Evolutionary conservation across 2,797 vertebrate species (phyloP).

Genomic region (Aphelocoma californica): DNA sequence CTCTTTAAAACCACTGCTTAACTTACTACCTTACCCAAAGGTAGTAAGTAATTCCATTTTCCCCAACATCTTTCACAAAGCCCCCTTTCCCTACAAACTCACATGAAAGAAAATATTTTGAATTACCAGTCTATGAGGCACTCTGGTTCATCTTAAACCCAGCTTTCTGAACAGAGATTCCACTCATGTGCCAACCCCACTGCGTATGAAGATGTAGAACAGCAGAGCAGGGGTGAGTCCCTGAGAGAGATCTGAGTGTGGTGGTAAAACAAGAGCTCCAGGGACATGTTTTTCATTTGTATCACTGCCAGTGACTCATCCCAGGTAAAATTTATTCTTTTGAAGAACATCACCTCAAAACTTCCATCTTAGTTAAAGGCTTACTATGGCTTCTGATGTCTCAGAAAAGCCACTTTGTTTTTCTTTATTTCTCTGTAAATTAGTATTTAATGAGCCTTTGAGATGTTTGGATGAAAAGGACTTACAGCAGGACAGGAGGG

Average conservation of each 20-base stretch:
- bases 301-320: not conserved
- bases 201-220: not conserved
- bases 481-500: not conserved
- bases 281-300: not conserved
- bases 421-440: not conserved
- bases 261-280: not conserved
- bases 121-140: not conserved
- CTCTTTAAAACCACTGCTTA: not conserved
- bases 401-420: not conserved
- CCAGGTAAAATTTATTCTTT: not conserved
- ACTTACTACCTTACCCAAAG: not conserved
- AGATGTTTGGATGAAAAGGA: not conserved
- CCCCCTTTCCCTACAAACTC: not conserved
- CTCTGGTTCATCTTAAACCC: not conserved
- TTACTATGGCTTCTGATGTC: not conserved
- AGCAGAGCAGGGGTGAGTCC: not conserved
- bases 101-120: not conserved
- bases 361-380: not conserved
- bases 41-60: not conserved
- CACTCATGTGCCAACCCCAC: not conserved
- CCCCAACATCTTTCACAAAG: not conserved
- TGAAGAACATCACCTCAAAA: not conserved
- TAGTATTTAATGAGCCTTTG: not conserved
- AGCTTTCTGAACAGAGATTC: not conserved
- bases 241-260: not conserved